Evolutionary conservation across 2,888 invertebrate genomes (phyloP), one percentile per base, ranked within the genome.

Genomic region (Oeneis ivallda): DNA sequence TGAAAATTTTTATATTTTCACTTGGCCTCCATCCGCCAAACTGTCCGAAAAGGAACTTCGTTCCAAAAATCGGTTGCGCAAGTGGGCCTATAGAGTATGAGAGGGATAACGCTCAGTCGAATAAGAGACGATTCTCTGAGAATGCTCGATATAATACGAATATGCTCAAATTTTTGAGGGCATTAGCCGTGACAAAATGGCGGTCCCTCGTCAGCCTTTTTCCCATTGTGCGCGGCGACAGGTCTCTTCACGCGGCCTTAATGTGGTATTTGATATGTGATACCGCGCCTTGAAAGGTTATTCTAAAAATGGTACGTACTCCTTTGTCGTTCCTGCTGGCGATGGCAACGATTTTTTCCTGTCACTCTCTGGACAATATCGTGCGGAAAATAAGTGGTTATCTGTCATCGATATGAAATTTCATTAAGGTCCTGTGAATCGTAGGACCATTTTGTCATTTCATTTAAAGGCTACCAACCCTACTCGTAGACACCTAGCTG

Each of bases 121-220:
- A 26, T 26, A 26, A 26, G 26, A 26, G 26, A 26, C 3, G 1
- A 26, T 26, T 26, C 5, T 26, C 26, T 26, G 26, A 26, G 34
- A 6, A n/a, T n/a, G 32, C n/a, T 54, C 54, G 10, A 11, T 34
- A 45, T 49, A 61, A 68, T 68, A 67, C 62, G 62, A 61, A 68
- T 68, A 67, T 65, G 62, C 59, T 59, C 60, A 68, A 67, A 67
- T 65, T 71, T 72, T 72, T 68, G 69, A 66, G 70, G 69, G 69
- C 64, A 72, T 75, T 71, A 73, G 65, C 67, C 62, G 64, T 71
- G 73, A 73, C 70, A 72, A 73, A 73, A 72, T 69, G 71, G 71
- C 67, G 65, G 72, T 70, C 75, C 75, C 71, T 71, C 69, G 73
- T 75, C 75, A 75, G 41, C 41, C 67, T 66, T 45, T 9, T 10